Percentiles rank a stretch among this genome's conserved stretches.
Evolutionary conservation across 2,888 invertebrate genomes (phyloP).

Genomic region (Acanthosepion lycidas): DNA sequence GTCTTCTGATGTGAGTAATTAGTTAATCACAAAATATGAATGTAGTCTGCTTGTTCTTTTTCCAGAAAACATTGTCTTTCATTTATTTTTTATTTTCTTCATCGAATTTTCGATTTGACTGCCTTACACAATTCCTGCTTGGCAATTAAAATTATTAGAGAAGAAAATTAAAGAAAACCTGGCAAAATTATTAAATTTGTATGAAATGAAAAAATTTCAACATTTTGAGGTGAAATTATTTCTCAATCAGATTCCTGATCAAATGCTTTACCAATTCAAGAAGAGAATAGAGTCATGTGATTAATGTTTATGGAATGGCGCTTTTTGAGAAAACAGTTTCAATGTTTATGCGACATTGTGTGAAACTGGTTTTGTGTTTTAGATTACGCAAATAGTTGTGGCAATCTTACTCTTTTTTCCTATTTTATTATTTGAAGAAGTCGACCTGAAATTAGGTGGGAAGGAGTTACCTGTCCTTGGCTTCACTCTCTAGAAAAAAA

Average conservation of each 20-base stretch:
- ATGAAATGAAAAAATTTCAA: not conserved
- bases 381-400: no score
- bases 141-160: not conserved
- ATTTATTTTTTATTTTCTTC: not conserved
- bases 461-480: no score
- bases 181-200: not conserved
- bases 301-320: no score
- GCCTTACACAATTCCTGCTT: not conserved
- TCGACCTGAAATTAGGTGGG: no score
- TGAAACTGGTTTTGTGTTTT: no score
- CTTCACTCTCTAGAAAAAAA: no score
- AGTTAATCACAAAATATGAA: not conserved
- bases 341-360: no score
- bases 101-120: not conserved
- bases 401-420: no score
- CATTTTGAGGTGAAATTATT: not conserved
- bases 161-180: not conserved
- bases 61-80: not conserved
- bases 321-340: no score
- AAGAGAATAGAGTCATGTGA: not conserved
- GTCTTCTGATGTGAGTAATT: not conserved
- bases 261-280: not conserved
- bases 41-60: not conserved
- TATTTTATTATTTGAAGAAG: no score
- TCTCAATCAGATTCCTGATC: not conserved